Conservation (phyloP, 2,888 invertebrate genomes). For the Acrobasis suavella region DNA sequence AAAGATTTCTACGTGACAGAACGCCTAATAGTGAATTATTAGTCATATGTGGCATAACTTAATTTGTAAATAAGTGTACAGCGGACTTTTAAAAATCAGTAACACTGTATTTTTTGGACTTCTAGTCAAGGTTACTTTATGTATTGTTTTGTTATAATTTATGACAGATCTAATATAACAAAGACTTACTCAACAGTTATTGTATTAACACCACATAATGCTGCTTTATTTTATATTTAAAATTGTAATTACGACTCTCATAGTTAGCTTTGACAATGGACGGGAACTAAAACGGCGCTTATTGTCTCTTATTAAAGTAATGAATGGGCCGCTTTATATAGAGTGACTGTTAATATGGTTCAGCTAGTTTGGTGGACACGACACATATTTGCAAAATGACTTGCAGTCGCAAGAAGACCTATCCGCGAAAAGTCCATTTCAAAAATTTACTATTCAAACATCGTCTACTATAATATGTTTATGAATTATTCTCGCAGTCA, state of each 20-base stretch:
- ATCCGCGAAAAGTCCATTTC: not conserved
- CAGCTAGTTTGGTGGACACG: conserved; percentile 30
- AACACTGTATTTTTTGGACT: conserved; percentile 12
- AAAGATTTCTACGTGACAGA: not conserved
- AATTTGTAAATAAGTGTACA: not conserved
- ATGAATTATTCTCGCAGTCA: too few relatives aligned
- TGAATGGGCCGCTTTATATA: conserved; percentile 61
- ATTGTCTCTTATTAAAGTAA: conserved; percentile 72
- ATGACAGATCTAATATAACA: conserved; percentile 42
- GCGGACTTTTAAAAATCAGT: not conserved
- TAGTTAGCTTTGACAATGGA: conserved; percentile 72
- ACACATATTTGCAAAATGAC: not conserved
- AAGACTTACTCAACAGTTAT: conserved; percentile 73
- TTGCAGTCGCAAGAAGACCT: not conserved
- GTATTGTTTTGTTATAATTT: conserved; percentile 47
- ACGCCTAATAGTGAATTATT: too few relatives aligned
- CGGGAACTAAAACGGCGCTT: conserved; percentile 67
- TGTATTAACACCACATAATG: conserved; percentile 68
- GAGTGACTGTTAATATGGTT: conserved; percentile 56
- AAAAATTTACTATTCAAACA: too few relatives aligned
- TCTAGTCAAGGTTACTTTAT: conserved; percentile 50
- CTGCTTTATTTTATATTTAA: conserved; percentile 69
- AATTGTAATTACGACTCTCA: conserved; percentile 71
- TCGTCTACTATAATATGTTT: too few relatives aligned
- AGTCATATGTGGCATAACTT: too few relatives aligned